These are phyloP conservation scores for Arremon aurantiirostris DNA, from an alignment of 2,797 vertebrate species.

Conservation along the genomic window DNA sequence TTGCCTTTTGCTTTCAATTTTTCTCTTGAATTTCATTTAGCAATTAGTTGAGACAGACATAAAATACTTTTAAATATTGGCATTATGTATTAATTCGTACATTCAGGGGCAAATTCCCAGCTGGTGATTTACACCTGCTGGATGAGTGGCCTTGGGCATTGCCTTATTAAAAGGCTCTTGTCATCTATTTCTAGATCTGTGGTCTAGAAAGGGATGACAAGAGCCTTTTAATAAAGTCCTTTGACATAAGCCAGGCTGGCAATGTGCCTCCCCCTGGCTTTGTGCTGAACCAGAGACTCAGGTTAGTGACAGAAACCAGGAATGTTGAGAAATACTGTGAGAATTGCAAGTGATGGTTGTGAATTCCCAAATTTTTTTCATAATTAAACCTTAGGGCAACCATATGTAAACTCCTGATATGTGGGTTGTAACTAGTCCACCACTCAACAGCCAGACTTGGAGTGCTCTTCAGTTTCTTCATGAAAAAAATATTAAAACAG, in stretches of 20 bases:
- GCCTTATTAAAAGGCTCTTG: background rate
- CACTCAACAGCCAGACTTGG: background rate
- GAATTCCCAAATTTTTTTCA: background rate
- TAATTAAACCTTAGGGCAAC: background rate
- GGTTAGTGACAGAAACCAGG: background rate
- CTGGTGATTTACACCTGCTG: background rate
- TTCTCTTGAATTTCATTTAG: background rate
- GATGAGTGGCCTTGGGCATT: background rate
- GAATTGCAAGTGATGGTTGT: background rate
- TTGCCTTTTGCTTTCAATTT: background rate
- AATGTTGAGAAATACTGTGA: background rate
- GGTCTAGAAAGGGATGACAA: background rate
- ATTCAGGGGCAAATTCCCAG: background rate
- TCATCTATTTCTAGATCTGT: background rate
- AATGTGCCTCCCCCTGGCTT: background rate
- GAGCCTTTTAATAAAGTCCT: background rate
- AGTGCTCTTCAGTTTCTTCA: background rate
- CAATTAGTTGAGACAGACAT: background rate
- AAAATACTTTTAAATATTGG: background rate
- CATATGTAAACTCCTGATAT: background rate
- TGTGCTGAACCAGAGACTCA: background rate
- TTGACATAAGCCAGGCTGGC: background rate
- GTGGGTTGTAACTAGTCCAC: background rate
- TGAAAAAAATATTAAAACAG: background rate
- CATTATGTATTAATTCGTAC: background rate